These are phyloP conservation scores for Aratinga solstitialis DNA, from an alignment of 2,797 vertebrate genomes.

Conservation along the genomic window DNA sequence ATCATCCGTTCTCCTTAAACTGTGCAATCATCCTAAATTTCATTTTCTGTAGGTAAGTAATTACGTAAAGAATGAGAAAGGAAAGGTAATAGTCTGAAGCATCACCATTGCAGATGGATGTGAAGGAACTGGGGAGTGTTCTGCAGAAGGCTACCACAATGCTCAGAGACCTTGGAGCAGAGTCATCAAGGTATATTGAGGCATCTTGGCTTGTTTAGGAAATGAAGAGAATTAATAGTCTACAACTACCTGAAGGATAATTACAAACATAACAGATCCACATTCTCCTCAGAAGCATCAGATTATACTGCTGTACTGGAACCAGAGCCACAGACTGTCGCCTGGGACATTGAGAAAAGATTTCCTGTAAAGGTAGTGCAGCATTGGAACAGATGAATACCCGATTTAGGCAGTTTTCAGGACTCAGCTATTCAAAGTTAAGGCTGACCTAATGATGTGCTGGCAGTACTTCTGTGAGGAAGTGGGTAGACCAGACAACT, in stretches of 20 bases:
- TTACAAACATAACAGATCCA: neutral
- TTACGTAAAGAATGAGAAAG: neutral
- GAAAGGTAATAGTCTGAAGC: neutral
- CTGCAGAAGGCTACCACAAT: neutral
- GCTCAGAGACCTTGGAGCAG: neutral
- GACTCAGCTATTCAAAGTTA: neutral
- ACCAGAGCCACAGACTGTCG: neutral
- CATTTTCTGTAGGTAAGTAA: neutral
- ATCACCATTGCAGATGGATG: neutral
- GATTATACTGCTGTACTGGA: neutral
- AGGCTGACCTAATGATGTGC: neutral
- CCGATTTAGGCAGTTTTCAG: conserved; percentile 24
- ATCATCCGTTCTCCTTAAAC: neutral
- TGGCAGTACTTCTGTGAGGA: neutral
- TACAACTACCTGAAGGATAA: neutral
- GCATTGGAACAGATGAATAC: neutral
- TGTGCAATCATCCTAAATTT: neutral
- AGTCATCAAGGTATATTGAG: neutral
- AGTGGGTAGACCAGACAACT: neutral
- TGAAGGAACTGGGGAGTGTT: neutral
- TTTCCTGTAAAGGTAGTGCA: neutral
- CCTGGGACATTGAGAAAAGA: neutral
- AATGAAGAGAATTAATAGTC: neutral
- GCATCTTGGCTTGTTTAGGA: neutral
- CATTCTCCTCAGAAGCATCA: neutral